A percentile compares a stretch with the other conserved stretches of the same genome.
Evolutionary conservation across 2,888 invertebrate genomes (phyloP).

Genomic region (Ornithoptera alexandrae): DNA sequence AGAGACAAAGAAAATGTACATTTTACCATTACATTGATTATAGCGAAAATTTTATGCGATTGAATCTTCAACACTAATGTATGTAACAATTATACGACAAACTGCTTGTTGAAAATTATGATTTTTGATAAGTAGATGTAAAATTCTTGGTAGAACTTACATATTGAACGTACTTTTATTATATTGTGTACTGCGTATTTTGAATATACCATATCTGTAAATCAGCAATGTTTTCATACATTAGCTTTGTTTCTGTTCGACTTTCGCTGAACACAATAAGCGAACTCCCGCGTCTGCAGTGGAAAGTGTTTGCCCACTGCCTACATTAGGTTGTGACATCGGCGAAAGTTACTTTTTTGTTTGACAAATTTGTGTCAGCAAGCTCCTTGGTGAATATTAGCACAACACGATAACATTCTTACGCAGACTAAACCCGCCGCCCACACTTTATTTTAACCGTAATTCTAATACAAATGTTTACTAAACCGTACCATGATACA

Average conservation of each 20-base stretch:
- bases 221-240: conserved; percentile 40
- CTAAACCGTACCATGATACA: conserved; percentile 9
- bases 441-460: conserved; percentile 19
- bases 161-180: background rate
- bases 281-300: conserved; percentile 60
- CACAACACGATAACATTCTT: conserved; percentile 18
- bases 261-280: conserved; percentile 69
- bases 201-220: conserved; percentile 27
- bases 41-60: too few species aligned
- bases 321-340: conserved; percentile 51
- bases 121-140: background rate
- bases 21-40: background rate
- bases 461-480: conserved; percentile 25
- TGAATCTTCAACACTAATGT: too few species aligned
- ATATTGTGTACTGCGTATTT: background rate
- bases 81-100: too few species aligned
- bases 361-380: conserved; percentile 48
- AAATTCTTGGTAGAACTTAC: background rate
- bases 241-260: conserved; percentile 62
- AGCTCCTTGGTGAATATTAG: conserved; percentile 53
- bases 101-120: too few species aligned
- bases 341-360: conserved; percentile 67
- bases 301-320: conserved; percentile 60
- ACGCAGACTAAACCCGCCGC: background rate
- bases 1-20: conserved; percentile 21